Evolutionary conservation across 2,113 vertebrate species (phyloP).

Genomic region (Propithecus coquereli): DNA sequence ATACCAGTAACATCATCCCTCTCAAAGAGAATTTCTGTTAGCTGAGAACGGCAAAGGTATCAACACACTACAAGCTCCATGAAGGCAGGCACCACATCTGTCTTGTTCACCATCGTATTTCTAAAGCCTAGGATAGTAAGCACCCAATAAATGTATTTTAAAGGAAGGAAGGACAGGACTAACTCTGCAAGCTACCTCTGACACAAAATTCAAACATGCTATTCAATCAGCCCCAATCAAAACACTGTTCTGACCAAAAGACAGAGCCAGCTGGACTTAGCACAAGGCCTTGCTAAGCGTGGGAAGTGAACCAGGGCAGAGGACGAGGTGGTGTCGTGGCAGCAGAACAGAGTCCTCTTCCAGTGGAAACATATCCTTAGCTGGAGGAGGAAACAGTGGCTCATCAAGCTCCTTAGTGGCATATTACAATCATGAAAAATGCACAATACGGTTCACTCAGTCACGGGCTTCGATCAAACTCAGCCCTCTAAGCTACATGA

Average conservation of each 20-base stretch:
- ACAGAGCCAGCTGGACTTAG: neutral
- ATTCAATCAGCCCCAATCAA: neutral
- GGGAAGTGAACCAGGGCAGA: neutral
- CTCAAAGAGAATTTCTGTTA: slow-evolving; percentile 10
- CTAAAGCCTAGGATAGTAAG: neutral
- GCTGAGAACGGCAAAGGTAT: slow-evolving; percentile 24
- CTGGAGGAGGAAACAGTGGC: neutral
- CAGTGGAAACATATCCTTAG: neutral
- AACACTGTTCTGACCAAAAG: slow-evolving; percentile 36
- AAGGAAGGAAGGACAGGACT: neutral
- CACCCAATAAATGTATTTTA: neutral
- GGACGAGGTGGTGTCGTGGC: neutral
- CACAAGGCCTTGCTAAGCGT: neutral
- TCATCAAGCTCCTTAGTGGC: neutral
- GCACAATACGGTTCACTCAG: neutral
- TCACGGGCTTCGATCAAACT: neutral
- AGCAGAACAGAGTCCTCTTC: slow-evolving; percentile 5
- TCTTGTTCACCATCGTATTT: neutral
- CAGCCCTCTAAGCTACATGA: neutral
- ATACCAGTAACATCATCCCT: neutral
- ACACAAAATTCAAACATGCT: slow-evolving; percentile 39
- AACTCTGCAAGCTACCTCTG: slow-evolving; percentile 23
- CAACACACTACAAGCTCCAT: neutral
- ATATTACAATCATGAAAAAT: neutral
- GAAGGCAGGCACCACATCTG: neutral